Conservation (phyloP, 2,797 vertebrate genomes). For the Gambusia yucatana region DNA sequence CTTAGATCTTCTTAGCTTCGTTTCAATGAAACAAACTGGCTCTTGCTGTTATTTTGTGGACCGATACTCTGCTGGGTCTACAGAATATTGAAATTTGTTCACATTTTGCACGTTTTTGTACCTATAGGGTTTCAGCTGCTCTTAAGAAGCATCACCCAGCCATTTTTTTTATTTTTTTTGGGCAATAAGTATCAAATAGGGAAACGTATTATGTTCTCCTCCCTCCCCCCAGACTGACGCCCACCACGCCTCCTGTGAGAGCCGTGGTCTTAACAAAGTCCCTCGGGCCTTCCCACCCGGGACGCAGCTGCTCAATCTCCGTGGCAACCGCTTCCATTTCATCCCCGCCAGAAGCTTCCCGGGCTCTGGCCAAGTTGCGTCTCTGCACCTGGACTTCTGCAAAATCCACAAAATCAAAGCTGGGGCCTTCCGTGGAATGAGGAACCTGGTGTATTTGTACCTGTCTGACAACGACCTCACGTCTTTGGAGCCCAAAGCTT, state of each 20-base stretch:
- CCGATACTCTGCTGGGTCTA: not conserved
- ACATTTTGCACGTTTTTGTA: no score
- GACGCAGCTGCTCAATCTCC: constrained; percentile 87
- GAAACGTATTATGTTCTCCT: no score
- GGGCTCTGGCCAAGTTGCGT: constrained; percentile 78
- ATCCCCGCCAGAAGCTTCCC: constrained; percentile 83
- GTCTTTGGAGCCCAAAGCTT: constrained; percentile 70
- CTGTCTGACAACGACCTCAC: constrained; percentile 87
- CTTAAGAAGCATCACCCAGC: no score
- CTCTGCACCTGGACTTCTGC: constrained; percentile 90
- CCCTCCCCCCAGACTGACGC: constrained; percentile 55
- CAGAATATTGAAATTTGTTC: not conserved
- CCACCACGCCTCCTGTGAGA: constrained; percentile 85
- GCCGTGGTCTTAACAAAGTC: constrained; percentile 78
- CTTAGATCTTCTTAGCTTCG: not conserved
- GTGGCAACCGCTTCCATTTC: constrained; percentile 80
- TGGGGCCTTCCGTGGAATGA: constrained; percentile 84
- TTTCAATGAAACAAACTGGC: not conserved
- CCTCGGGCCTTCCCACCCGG: constrained; percentile 84
- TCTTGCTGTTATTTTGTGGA: not conserved
- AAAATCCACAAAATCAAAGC: constrained; percentile 77
- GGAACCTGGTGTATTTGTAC: constrained; percentile 88
- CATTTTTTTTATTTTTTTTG: no score
- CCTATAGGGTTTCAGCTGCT: no score
- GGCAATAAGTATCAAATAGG: no score